Evolutionary conservation across 1,140 invertebrate species (phyloP).

Genomic region (Liolophura sinensis): DNA sequence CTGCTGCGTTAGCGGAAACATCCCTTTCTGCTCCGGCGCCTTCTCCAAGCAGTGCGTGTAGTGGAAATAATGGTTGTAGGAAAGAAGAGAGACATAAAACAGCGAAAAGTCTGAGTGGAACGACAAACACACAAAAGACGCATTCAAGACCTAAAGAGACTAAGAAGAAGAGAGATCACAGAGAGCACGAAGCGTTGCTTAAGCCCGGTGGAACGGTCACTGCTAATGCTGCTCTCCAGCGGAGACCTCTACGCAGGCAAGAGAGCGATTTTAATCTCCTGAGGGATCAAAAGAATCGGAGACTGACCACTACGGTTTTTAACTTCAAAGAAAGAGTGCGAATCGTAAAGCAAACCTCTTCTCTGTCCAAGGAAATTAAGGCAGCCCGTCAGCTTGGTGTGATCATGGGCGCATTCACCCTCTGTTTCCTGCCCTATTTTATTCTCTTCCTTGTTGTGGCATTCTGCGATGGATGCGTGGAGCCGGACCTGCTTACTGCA

Average conservation of each 20-base stretch:
- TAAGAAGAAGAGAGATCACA: too few species aligned
- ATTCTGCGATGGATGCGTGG: slow-evolving; percentile 64
- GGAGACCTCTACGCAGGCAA: not conserved
- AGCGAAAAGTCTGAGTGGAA: too few species aligned
- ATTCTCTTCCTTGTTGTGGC: slow-evolving; percentile 68
- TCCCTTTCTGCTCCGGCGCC: slow-evolving; percentile 1
- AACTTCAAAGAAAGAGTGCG: slow-evolving; percentile 37
- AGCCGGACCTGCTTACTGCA: slow-evolving; percentile 50
- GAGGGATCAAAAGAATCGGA: slow-evolving; percentile 16
- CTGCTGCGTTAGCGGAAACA: not conserved
- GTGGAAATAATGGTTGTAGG: not conserved
- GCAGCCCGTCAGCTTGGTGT: slow-evolving; percentile 69
- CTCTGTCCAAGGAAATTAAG: slow-evolving; percentile 66
- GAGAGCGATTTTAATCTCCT: slow-evolving; percentile 7
- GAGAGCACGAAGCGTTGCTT: not conserved
- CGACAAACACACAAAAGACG: too few species aligned
- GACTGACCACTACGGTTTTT: slow-evolving; percentile 25
- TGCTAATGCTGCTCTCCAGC: not conserved
- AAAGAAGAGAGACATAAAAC: too few species aligned
- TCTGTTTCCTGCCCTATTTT: slow-evolving; percentile 71
- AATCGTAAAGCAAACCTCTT: slow-evolving; percentile 42
- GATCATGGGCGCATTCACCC: slow-evolving; percentile 69
- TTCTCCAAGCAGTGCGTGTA: not conserved
- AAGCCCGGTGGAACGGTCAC: not conserved
- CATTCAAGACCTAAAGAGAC: too few species aligned